A percentile compares a stretch with the other conserved stretches of the same genome.
These are phyloP conservation scores for Sinella curviseta DNA, from an alignment of 1,140 invertebrate species.

Conservation along the genomic window DNA sequence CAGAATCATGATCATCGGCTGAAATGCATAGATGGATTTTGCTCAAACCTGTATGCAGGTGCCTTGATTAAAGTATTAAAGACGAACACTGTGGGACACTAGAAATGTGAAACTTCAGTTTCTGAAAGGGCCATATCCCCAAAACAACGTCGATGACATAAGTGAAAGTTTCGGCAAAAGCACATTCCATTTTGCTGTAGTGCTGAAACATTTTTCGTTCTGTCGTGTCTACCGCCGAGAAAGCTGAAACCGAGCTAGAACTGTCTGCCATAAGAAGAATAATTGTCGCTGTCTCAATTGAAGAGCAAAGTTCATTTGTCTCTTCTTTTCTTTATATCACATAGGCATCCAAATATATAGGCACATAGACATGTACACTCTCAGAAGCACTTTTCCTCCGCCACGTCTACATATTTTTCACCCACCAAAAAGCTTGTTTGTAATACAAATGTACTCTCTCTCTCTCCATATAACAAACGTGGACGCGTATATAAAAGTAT, in stretches of 20 bases:
- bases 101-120: too few species aligned
- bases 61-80: too few species aligned
- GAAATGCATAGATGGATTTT: too few species aligned
- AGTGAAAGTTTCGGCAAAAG: background rate
- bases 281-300: constrained; percentile 9
- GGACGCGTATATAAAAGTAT: too few species aligned
- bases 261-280: background rate
- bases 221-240: background rate
- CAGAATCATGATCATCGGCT: too few species aligned
- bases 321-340: background rate
- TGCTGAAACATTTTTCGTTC: background rate
- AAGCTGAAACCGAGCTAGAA: background rate
- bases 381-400: background rate
- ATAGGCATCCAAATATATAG: background rate
- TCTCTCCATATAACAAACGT: background rate
- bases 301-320: constrained; percentile 24
- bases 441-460: background rate
- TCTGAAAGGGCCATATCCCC: background rate
- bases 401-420: background rate
- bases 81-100: too few species aligned
- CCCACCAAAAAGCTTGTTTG: background rate
- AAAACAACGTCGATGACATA: background rate
- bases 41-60: too few species aligned
- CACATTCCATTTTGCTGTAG: background rate
- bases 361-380: background rate